Base-by-base conservation (phyloP, 2,888 invertebrate species). In the Chloroclystis v-ata region DNA sequence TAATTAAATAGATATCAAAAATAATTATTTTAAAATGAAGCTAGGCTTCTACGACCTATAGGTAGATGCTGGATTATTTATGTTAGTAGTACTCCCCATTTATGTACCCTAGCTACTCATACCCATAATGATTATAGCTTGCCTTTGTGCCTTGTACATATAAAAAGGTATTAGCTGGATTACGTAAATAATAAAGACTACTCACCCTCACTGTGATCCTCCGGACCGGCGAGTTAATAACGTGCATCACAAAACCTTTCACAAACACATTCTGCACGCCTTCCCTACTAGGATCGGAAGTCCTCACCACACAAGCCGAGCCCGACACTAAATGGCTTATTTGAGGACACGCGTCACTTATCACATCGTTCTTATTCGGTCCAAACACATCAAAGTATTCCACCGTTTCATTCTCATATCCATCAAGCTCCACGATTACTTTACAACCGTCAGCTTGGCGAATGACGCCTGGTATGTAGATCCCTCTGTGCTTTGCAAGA, bases 301-400 rank as follows among this genome's bases (percentile, higher is more conserved):
- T 92, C 57, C 92, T 90, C 52, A 94, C 94, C 78, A 96, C 97
- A 59, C 98, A 97, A 47, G 92, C 89, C 38, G 93, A 93, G 28
- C 95, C 95, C 49, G 93, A 83, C 57, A 91, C 90, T 67, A 98
- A 91, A 85, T 96, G 94, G 61, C 92, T 93, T 64, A 92, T 91
- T 69, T 92, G 94, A 25, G 98, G 98, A 81, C 96, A 95, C 60
- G 97, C 96, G 78, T 98, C 98, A 69, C 96, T 93, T 65, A 98
- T 96, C 73, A 98, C 93, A 81, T 96, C 95, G 80, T 92, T 94
- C 71, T 93, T 93, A 65, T 94, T 92, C 60, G 89, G 89, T 63
- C 93, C 93, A 60, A 97, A 90, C 57, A 97, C 93, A 77, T 95
- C 94, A 73, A 87, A 89, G 70, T 93, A 96, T 65, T 91, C 89